Base-by-base conservation (phyloP, 2,797 vertebrate genomes). In the Mionectes olivaceus region DNA sequence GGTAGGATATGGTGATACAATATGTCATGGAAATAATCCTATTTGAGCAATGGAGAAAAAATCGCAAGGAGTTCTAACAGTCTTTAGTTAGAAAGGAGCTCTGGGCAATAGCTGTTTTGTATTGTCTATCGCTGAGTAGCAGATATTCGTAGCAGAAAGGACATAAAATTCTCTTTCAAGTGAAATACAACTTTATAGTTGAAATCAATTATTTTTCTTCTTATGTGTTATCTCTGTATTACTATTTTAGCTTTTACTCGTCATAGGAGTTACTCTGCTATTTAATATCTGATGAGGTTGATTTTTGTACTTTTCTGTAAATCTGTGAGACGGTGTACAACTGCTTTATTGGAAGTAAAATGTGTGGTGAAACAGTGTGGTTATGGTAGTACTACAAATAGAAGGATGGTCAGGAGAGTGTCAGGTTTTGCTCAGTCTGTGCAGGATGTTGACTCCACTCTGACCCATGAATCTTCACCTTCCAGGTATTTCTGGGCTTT, bases 131-230 rank as follows among this genome's bases (percentile, higher is more conserved):
- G 1, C 52, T 75, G 75, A 71, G 79, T 76, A 35, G 35, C 9
- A 35, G 35, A 35, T 91, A 52, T 32, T 88, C 65, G 59, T 70
- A 95, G 70, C 39, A 41, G 16, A 78, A 50, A 82, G n/a, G 55
- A 44, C 44, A 55, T 83, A 55, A 86, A 90, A 81, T 23, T 76
- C 11, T 64, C 13, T 49, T 94, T 49, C 46, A 77, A 83, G 33
- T 65, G 41, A 73, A 90, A 83, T 78, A 59, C 0, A 55, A 46
- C 19, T 77, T 83, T 23, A 63, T 47, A 86, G 43, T 68, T 70
- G 32, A 76, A 89, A 59, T 70, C 0, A 87, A 70, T 7, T 68
- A 30, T 79, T 89, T 93, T 90, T 78, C 28, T 75, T 91, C 11
- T 71, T 8, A 4, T n/a, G 24, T 21, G 7, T 89, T 53, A 57